Conservation (phyloP, 2,113 vertebrate genomes). For the Psittacus erithacus region DNA sequence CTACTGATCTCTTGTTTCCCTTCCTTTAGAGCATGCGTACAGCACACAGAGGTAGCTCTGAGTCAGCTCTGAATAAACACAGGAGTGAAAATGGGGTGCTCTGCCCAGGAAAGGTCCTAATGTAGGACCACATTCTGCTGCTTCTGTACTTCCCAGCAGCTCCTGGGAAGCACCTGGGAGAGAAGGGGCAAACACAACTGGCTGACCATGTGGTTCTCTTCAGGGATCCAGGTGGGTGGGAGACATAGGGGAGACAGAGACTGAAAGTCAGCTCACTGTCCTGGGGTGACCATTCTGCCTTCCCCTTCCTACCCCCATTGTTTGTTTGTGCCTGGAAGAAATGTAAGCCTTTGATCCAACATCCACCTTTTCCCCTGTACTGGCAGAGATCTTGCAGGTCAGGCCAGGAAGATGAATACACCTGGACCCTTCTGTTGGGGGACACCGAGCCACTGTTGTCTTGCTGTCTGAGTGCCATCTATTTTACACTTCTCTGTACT, state of each 20-base stretch:
- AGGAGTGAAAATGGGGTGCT: not conserved
- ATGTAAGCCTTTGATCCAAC: not conserved
- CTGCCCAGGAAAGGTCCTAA: not conserved
- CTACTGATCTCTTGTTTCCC: not conserved
- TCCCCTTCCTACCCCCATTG: not conserved
- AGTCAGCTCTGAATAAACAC: not conserved
- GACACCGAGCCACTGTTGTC: not conserved
- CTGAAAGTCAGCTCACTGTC: not conserved
- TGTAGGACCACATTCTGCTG: not conserved
- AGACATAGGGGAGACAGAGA: not conserved
- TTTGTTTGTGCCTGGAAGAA: not conserved
- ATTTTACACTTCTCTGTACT: not conserved
- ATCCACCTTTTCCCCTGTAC: not conserved
- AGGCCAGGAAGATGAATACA: not conserved
- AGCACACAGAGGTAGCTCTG: not conserved
- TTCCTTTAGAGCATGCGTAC: fast-evolving
- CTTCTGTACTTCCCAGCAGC: not conserved
- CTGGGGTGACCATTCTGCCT: not conserved
- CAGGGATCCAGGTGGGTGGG: not conserved
- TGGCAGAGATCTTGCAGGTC: not conserved
- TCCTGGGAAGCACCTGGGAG: not conserved
- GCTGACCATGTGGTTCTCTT: not conserved
- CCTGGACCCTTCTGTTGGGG: not conserved
- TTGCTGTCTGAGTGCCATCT: not conserved
- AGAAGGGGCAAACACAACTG: fast-evolving